Conservation (phyloP, 2,888 invertebrate genomes). For the Diloba caeruleocephala region DNA sequence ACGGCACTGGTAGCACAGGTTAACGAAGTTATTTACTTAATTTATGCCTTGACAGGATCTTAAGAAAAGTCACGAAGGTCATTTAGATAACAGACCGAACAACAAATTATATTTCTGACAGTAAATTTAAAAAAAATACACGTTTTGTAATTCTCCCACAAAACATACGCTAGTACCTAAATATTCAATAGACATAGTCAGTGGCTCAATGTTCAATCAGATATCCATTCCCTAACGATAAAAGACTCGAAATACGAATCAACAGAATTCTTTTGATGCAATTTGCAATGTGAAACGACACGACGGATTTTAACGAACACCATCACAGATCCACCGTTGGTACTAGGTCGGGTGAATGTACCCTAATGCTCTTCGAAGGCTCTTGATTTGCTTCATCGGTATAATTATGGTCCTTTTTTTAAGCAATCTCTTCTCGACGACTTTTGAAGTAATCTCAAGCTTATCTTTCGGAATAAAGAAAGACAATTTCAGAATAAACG, state of each 20-base stretch:
- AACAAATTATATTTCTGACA: background rate
- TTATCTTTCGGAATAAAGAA: constrained; percentile 26
- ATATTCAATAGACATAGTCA: constrained; percentile 38
- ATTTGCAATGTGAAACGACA: constrained; percentile 55
- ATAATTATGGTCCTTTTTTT: constrained; percentile 37
- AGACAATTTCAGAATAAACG: constrained; percentile 22
- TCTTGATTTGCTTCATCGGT: constrained; percentile 39
- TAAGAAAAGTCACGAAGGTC: no score
- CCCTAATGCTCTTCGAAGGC: constrained; percentile 28
- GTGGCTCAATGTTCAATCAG: constrained; percentile 31
- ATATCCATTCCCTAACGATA: constrained; percentile 43
- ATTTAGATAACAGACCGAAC: background rate
- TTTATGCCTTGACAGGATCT: no score
- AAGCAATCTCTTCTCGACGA: constrained; percentile 27
- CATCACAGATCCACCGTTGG: constrained; percentile 27
- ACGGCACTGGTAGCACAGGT: no score
- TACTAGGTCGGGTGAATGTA: constrained; percentile 32
- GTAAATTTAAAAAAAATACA: background rate
- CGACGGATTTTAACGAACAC: constrained; percentile 57
- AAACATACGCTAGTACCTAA: constrained; percentile 15
- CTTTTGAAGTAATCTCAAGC: constrained; percentile 31
- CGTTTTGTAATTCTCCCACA: background rate
- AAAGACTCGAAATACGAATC: constrained; percentile 42
- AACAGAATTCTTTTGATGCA: constrained; percentile 53
- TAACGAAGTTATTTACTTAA: no score